phyloP scores from a whole-genome alignment of 2,888 invertebrate genomes.

The Eueremaeus valkanovi region DNA sequence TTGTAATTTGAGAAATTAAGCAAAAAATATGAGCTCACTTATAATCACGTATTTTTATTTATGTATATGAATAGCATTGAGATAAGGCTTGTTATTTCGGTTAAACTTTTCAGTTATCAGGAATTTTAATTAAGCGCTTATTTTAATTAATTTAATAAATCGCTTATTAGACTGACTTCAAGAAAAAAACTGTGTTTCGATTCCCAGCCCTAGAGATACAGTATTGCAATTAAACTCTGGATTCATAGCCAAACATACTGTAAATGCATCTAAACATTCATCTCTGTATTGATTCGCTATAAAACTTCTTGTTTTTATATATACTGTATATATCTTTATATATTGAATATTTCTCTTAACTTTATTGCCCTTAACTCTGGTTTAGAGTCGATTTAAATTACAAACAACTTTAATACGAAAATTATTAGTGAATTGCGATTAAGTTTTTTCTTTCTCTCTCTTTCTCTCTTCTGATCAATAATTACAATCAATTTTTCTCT shows the following conservation, averaged over 20 bases:
- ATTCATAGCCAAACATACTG: too few relatives aligned
- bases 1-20: neutral
- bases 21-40: neutral
- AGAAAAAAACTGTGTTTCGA: neutral
- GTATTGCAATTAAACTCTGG: neutral
- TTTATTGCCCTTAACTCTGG: too few relatives aligned
- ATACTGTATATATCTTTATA: too few relatives aligned
- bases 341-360: too few relatives aligned
- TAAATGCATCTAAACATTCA: neutral
- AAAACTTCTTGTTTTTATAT: neutral
- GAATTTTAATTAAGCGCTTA: neutral
- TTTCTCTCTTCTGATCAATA: too few relatives aligned
- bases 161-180: neutral
- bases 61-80: conserved; percentile 1
- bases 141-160: neutral
- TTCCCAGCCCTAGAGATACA: neutral
- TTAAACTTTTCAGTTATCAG: neutral
- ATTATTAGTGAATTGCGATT: too few relatives aligned
- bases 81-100: neutral
- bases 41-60: neutral
- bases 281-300: neutral
- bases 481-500: too few relatives aligned
- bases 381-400: too few relatives aligned
- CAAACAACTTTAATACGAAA: too few relatives aligned
- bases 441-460: too few relatives aligned